Base-by-base conservation (phyloP, 2,113 vertebrate genomes). In the Rostratula benghalensis region DNA sequence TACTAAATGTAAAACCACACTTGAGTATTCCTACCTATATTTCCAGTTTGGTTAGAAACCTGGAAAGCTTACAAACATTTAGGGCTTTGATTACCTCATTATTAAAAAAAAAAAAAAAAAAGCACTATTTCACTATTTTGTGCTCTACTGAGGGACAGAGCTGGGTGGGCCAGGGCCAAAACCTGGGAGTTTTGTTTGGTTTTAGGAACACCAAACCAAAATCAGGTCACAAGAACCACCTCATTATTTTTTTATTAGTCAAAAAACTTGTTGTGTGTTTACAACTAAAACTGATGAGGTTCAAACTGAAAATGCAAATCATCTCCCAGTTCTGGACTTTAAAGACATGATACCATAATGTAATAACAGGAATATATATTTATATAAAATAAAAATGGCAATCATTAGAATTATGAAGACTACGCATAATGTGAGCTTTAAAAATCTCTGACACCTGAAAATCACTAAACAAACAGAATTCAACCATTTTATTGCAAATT, bases 1-100 rank as follows among this genome's bases (percentile, higher is more conserved):
- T 54, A 10, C 48, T 41, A 37, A 77, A 41, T 15, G 61, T 35
- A 30, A 64, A 83, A 14, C n/a, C 33, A 65, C 35, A 30, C 20
- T 19, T 8, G 2, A 70, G 27, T 33, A 33, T 21, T 28, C 25
- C 6, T 51, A 43, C 22, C 7, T 2, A 0, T 12, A 35, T 54
- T 64, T 69, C 19, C 48, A 74, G 30, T 27, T 56, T 19, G 28
- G 14, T 2, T 85, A 57, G 33, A 70, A 74, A 77, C 28, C 22
- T 50, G 41, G 7, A 11, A 76, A 61, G 30, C n/a, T 77, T 13
- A 57, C 24, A 39, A 45, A 78, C 14, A 71, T 31, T 39, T 23
- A 71, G 28, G 22, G 23, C 6, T 65, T 60, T 65, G 46, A 41
- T 85, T 35, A 35, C 7, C 2, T n/a, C 3, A 43, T 64, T n/a